Evolutionary conservation across 2,113 vertebrate species (phyloP).

Genomic region (Cricetomys ansorgei): DNA sequence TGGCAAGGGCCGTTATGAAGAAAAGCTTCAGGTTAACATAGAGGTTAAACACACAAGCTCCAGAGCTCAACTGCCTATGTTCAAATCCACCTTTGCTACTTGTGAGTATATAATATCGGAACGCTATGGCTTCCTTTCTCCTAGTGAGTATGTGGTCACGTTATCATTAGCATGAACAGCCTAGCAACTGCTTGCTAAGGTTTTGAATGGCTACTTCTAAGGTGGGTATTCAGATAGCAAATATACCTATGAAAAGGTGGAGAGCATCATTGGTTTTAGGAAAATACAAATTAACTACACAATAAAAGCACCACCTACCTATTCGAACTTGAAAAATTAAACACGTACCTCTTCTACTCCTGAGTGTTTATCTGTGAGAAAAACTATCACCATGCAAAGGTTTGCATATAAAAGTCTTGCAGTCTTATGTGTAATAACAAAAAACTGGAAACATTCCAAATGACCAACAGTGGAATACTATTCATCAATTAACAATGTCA

Average conservation of each 20-base stretch:
- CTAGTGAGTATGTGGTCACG: background rate
- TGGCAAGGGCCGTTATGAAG: background rate
- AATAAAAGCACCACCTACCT: background rate
- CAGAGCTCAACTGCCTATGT: background rate
- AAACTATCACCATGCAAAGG: background rate
- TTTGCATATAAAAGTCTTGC: background rate
- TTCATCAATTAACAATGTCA: background rate
- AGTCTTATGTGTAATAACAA: background rate
- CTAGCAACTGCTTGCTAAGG: background rate
- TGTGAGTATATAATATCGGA: background rate
- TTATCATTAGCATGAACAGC: background rate
- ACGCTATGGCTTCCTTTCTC: background rate
- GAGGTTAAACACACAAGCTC: background rate
- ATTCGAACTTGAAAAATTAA: slow-evolving; percentile 36
- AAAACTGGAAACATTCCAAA: background rate
- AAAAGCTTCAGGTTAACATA: background rate
- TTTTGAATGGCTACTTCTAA: background rate
- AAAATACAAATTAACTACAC: slow-evolving; percentile 19
- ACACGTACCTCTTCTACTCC: background rate
- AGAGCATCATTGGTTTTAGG: background rate
- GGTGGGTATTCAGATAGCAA: background rate
- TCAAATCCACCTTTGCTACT: background rate
- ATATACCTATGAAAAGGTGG: background rate
- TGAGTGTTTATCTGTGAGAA: background rate
- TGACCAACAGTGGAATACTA: background rate